phyloP scores from a whole-genome alignment of 2,113 vertebrate species.

The Murina feae region DNA sequence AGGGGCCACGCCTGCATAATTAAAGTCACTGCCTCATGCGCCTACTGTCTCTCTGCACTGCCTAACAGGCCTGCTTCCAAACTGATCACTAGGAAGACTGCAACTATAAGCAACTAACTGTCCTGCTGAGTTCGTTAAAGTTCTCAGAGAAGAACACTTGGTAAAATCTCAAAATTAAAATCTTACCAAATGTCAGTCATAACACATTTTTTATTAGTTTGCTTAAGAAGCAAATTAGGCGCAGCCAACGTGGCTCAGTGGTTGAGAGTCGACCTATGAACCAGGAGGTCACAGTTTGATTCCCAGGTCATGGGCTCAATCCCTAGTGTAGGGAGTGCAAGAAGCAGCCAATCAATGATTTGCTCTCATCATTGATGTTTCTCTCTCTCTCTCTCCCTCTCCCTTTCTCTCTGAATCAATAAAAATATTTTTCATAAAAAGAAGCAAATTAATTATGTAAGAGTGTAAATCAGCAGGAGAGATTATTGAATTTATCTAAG shows the following conservation, averaged over 20 bases:
- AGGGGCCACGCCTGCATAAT: background rate
- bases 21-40: background rate
- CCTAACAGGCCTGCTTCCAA: background rate
- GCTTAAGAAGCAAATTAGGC: constrained; percentile 1
- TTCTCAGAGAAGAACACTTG: background rate
- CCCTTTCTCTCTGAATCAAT: too few relatives aligned
- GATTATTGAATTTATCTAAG: background rate
- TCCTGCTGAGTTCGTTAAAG: background rate
- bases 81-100: background rate
- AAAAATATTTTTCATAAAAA: background rate
- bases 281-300: too few relatives aligned
- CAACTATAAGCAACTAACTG: background rate
- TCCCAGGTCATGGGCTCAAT: too few relatives aligned
- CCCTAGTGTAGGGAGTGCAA: too few relatives aligned
- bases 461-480: background rate
- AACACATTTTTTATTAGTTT: constrained; percentile 8
- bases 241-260: too few relatives aligned
- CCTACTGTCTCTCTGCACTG: too few relatives aligned
- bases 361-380: too few relatives aligned
- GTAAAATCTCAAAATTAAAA: constrained; percentile 20
- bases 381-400: too few relatives aligned
- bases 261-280: too few relatives aligned
- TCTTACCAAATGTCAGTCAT: background rate
- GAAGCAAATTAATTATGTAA: background rate
- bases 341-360: too few relatives aligned